Evolutionary conservation across 2,113 vertebrate genomes (phyloP), one percentile per base, ranked within the genome.

Genomic region (Odobenus rosmarus): DNA sequence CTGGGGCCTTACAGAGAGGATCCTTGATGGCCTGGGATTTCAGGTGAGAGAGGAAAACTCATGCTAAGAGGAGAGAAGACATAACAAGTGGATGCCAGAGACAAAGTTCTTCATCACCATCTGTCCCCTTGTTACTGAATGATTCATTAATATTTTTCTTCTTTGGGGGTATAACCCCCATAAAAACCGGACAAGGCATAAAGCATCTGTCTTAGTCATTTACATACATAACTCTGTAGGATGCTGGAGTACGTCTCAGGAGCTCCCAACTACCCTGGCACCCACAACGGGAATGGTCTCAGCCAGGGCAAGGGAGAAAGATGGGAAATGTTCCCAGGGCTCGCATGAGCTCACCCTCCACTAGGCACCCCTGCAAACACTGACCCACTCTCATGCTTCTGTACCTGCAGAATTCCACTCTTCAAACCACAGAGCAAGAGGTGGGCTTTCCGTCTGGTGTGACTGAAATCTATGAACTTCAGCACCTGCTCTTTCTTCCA

Each of bases 61-160:
- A 26, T 12, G 4, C 61, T 55, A 10, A 12, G 84, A 72, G 69
- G n/a, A 82, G 33, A 84, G 39, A 57, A 6, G 31, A 53, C 10
- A 18, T 36, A 69, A 14, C 42, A 85, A 42, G 36, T 46, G 18
- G 26, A 49, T 18, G 5, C 49, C 71, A 96, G 74, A 53, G 82
- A 51, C 57, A 93, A 62, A 85, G 13, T 59, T 86, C 51, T 21
- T 33, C 59, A 5, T 72, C 26, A 5, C 69, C 42, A 69, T 72
- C 72, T 81, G 67, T 55, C 85, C 16, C 33, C 1, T 0, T 51
- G 24, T 94, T 85, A 81, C 2, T n/a, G 86, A 93, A 87, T 79
- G 71, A 88, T 61, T 81, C 36, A 26, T 89, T 67, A 67, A 86
- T 8, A 6, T 80, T 61, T 90, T 93, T 84, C 21, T 92, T 94